Evolutionary conservation across 2,797 vertebrate species (phyloP).

Genomic region (Artibeus jamaicensis): DNA sequence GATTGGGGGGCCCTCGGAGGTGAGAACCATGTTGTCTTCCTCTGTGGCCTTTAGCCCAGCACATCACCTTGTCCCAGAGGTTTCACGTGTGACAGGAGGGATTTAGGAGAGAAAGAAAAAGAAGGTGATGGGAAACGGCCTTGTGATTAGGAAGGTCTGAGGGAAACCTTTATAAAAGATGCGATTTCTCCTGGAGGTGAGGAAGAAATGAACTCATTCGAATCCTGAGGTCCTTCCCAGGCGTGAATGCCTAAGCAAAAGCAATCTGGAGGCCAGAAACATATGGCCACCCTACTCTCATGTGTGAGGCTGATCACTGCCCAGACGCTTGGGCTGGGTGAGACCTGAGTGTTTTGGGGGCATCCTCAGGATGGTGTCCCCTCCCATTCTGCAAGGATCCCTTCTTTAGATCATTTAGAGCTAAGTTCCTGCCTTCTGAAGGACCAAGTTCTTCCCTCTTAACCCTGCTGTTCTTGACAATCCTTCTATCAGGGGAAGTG

Average conservation of each 20-base stretch:
- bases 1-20: neutral
- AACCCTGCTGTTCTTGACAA: neutral
- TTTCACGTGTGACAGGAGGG: neutral
- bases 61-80: neutral
- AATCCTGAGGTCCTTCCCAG: neutral
- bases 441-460: neutral
- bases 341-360: neutral
- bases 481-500: neutral
- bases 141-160: neutral
- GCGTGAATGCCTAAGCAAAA: neutral
- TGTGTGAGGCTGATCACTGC: neutral
- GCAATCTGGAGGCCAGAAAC: neutral
- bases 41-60: neutral
- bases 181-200: neutral
- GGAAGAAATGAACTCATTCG: neutral
- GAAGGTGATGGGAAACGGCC: neutral
- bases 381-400: neutral
- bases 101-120: neutral
- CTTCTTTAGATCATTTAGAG: neutral
- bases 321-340: no score
- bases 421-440: neutral
- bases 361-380: neutral
- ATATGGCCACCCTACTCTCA: neutral
- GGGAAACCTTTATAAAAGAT: constrained; percentile 9
- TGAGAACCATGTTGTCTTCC: neutral